phyloP scores from a whole-genome alignment of 2,797 vertebrate species.

The Pempheris klunzingeri region DNA sequence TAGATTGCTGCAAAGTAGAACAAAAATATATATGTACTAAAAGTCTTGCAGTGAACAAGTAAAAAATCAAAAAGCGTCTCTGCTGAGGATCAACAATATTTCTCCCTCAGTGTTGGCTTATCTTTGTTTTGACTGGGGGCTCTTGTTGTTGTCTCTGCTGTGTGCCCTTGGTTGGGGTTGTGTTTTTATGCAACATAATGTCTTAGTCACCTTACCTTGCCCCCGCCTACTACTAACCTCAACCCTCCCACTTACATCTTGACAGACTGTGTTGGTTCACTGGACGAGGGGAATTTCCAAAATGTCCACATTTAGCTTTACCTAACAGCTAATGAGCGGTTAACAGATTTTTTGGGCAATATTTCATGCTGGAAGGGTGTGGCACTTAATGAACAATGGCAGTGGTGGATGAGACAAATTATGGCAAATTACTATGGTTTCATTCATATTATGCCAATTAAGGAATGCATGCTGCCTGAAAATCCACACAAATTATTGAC shows the following conservation, averaged over 20 bases:
- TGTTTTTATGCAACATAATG: slow-evolving; percentile 82
- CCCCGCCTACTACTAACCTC: slow-evolving; percentile 70
- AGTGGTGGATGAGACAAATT: slow-evolving; percentile 19
- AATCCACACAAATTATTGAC: neutral
- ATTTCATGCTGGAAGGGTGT: slow-evolving; percentile 11
- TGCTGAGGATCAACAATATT: slow-evolving; percentile 31
- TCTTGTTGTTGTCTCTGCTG: slow-evolving; percentile 59
- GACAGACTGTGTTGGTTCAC: slow-evolving; percentile 44
- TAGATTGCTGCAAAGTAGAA: slow-evolving; percentile 19
- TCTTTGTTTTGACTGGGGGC: slow-evolving; percentile 63
- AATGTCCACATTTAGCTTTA: slow-evolving; percentile 72
- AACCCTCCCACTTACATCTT: slow-evolving; percentile 73
- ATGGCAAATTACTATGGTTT: slow-evolving; percentile 20
- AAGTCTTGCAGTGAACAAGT: slow-evolving; percentile 30
- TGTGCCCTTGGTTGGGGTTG: slow-evolving; percentile 55
- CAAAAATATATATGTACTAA: neutral
- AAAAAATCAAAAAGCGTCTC: slow-evolving; percentile 20
- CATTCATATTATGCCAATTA: slow-evolving; percentile 5
- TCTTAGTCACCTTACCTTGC: slow-evolving; percentile 81
- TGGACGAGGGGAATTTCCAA: slow-evolving; percentile 79
- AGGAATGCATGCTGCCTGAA: neutral
- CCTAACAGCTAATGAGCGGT: slow-evolving; percentile 54
- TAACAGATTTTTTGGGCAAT: slow-evolving; percentile 37
- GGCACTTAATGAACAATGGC: neutral
- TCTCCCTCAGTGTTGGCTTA: slow-evolving; percentile 40